These are phyloP conservation scores for Tachina fera DNA, from an alignment of 2,888 invertebrate genomes.

Conservation along the genomic window DNA sequence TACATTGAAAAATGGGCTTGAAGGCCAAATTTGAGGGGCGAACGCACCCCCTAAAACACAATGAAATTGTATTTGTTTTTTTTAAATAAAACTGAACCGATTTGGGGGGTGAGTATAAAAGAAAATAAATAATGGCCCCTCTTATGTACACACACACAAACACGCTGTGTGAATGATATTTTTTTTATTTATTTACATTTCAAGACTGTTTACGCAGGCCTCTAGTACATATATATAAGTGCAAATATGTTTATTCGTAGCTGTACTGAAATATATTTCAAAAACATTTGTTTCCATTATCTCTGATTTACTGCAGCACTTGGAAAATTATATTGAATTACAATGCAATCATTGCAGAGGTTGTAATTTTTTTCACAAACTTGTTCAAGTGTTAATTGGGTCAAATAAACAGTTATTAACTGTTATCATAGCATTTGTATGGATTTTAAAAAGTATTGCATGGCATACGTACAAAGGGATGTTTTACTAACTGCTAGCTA, in stretches of 20 bases:
- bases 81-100: too few species aligned
- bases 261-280: conserved; percentile 1
- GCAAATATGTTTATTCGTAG: too few species aligned
- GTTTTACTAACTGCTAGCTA: background rate
- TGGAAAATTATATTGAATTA: conserved; percentile 60
- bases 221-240: too few species aligned
- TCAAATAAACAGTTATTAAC: conserved; percentile 61
- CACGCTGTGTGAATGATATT: too few species aligned
- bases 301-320: conserved; percentile 65
- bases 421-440: conserved; percentile 53
- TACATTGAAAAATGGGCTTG: too few species aligned
- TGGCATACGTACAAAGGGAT: background rate
- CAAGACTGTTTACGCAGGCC: too few species aligned
- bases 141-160: background rate
- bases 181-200: too few species aligned
- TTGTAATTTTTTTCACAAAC: conserved; percentile 1
- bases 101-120: too few species aligned
- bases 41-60: too few species aligned
- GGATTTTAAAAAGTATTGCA: background rate
- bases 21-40: too few species aligned
- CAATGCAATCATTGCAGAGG: conserved; percentile 41
- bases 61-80: too few species aligned
- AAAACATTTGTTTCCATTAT: conserved; percentile 57
- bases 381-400: conserved; percentile 45
- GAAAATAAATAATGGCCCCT: too few species aligned